Base-by-base conservation (phyloP, 2,888 invertebrate genomes). In the Liopterus haemorrhoidalis region DNA sequence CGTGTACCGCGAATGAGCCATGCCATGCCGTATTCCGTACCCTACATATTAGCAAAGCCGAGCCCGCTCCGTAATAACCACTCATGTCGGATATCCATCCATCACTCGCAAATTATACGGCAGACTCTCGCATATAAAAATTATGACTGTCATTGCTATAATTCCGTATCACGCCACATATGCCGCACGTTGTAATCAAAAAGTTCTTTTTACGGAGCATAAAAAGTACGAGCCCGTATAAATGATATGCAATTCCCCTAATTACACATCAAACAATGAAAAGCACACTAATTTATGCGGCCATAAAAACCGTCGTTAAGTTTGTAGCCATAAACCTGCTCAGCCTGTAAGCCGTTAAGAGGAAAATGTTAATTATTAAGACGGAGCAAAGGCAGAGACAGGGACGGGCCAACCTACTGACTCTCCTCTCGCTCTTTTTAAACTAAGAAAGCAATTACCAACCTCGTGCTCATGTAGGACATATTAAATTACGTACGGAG, bases 81-180 rank as follows among this genome's bases (percentile, higher is more conserved):
- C 63, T 63, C 62, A 60, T 57, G 60, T 56, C 61, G 62, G 57
- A 59, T 59, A 61, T 59, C 61, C 65, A 64, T 65, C 65, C 63
- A 65, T 65, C 65, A 65, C 59, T 61, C 59, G 62, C 61, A 65
- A 65, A 65, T 65, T 64, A 64, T 59, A 63, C 59, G 58, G 60
- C 54, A 59, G 57, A 59, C 60, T 54, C 63, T 61, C 61, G 59
- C 63, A 63, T 62, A 56, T 63, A 63, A 63, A 62, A 65, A 65
- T 65, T 64, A 65, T 61, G 59, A 62, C 63, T 64, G 64, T 64
- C 64, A 61, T 63, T 64, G 61, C 56, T 59, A 61, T 64, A 63
- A 64, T 64, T 64, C 61, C 54, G 57, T 50, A 55, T 58, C 59
- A 61, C 58, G 59, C 59, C 59, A 61, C 57, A 54, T 52, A 49